Evolutionary conservation across 2,797 vertebrate genomes (phyloP), one percentile per base, ranked within the genome.

Genomic region (Tenualosa thibaudeaui): DNA sequence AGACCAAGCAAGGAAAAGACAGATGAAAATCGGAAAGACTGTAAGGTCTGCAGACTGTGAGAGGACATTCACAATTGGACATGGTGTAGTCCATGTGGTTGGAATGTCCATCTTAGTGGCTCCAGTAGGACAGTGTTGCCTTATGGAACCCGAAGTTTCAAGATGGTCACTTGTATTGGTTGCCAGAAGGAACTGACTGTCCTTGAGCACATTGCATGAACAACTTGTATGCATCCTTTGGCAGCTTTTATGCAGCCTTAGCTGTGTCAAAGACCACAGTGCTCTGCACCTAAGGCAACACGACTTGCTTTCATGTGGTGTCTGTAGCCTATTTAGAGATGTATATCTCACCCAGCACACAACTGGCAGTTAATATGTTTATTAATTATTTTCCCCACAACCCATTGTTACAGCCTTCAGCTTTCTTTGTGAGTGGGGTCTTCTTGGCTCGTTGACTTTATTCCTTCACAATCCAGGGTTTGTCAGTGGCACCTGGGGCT

Each of bases 381-480:
- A 65, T 75, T 86, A 84, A 86, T 86, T 84, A 53, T 82, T 78
- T 84, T 53, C 58, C 43, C 40, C 37, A 82, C 51, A 43, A 75
- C 31, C 68, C 5, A 12, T 26, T 17, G 8, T 75, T 75, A 15
- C 5, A 40, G 68, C 31, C 4, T 13, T 40, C 68, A 75, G 68
- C 68, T 17, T 15, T 75, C 40, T 3, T 43, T 78, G 17, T 46
- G 37, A 46, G 71, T 15, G 71, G 71, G 37, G 40, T 19, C 37
- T 78, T 43, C 71, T 78, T 43, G 71, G 71, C 37, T 43, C 17
- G 5, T 43, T 43, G 71, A 78, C 15, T 43, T 78, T 46, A 22
- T 88, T 89, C 87, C 84, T 84, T 56, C 89, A 89, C 87, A 78
- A 87, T 88, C 87, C 92, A 89, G 90, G 88, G 92, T 92, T 91